Conservation (phyloP, 2,888 invertebrate species). For the Yponomeuta sedellus region DNA sequence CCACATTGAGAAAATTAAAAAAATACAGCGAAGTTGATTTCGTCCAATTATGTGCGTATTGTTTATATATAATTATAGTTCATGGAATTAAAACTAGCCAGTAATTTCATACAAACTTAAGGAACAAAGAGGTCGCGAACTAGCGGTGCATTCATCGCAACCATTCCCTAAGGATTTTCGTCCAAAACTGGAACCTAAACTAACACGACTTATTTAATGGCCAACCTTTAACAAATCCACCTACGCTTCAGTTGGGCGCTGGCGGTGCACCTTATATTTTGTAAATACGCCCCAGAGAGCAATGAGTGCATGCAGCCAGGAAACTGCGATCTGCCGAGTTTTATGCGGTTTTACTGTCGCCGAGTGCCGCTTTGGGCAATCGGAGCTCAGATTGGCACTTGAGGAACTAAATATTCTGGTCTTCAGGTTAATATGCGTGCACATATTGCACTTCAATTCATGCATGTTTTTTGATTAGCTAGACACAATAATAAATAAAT, state of each 20-base stretch:
- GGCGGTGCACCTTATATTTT: background rate
- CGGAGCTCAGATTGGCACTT: background rate
- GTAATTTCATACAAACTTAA: no score
- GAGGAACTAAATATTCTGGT: background rate
- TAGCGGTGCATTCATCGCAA: no score
- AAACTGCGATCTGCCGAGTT: background rate
- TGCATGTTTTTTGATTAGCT: no score
- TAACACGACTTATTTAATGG: background rate
- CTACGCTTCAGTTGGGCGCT: background rate
- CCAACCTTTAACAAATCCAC: background rate
- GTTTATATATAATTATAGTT: no score
- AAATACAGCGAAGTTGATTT: no score
- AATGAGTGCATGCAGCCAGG: background rate
- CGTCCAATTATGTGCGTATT: no score
- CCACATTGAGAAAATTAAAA: no score
- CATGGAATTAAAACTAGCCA: no score
- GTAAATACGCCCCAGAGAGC: slow-evolving; percentile 1
- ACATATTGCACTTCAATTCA: no score
- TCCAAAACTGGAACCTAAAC: background rate
- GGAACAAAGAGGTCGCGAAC: no score
- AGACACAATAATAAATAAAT: no score
- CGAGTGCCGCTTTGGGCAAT: background rate
- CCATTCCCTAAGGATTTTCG: background rate
- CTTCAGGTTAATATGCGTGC: no score
- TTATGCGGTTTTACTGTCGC: background rate